Evolutionary conservation across 2,888 invertebrate genomes (phyloP).

Genomic region (Bruchidius siliquastri): DNA sequence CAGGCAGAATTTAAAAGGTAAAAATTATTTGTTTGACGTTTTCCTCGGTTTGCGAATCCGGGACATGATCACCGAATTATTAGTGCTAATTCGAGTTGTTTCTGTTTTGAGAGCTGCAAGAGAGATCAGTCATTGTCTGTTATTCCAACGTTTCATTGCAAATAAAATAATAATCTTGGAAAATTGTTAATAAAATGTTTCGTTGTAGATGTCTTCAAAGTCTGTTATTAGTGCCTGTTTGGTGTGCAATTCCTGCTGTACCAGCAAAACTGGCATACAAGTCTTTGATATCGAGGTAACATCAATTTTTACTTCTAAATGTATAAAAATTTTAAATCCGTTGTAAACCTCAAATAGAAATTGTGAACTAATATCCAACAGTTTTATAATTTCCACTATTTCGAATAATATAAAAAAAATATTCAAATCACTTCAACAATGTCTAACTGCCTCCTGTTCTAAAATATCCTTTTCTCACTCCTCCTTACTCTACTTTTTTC

Average conservation of each 20-base stretch:
- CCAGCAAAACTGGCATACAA: background rate
- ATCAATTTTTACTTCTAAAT: background rate
- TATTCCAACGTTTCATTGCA: background rate
- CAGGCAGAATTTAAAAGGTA: constrained; percentile 43
- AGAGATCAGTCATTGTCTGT: background rate
- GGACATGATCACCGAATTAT: background rate
- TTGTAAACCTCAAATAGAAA: too few species aligned
- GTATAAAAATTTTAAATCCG: too few species aligned
- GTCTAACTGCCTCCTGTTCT: too few species aligned
- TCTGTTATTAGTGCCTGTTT: background rate
- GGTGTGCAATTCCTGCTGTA: background rate
- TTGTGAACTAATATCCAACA: too few species aligned
- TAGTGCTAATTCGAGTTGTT: background rate
- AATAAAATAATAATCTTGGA: background rate
- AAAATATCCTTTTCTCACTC: too few species aligned
- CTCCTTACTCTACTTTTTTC: too few species aligned
- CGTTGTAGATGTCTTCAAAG: background rate
- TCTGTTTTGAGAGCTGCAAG: background rate
- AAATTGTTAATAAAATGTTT: background rate
- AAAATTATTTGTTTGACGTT: constrained; percentile 13
- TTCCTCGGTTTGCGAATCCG: background rate
- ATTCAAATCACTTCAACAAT: too few species aligned
- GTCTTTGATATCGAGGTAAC: background rate
- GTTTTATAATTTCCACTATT: too few species aligned
- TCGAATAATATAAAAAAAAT: too few species aligned